Base-by-base conservation (phyloP, 1,140 invertebrate species). In the Habropoda laboriosa region DNA sequence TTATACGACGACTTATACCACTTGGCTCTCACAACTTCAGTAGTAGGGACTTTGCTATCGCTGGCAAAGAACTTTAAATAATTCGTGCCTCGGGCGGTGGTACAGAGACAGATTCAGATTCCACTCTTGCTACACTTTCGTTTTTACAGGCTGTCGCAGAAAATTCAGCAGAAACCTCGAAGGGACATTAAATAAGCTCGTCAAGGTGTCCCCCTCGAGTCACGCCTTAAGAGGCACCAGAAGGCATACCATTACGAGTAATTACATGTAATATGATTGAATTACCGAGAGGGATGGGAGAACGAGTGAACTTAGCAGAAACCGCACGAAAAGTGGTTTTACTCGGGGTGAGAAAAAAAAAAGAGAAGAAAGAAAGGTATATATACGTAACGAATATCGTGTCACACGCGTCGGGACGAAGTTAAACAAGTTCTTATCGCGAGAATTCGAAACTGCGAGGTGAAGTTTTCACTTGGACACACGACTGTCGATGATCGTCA, bases 231-330 rank as follows among this genome's bases (percentile, higher is more conserved):
- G 73, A 55, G 60, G 8, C 38, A 67, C 73, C 70, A 32, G 27
- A 45, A 60, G 38, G 55, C 55, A 45, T 40, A 40, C 53, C 63
- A 55, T 76, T 55, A 67, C 51, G 73, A 76, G 73, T 67, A 76
- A 76, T 76, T 67, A n/a, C n/a, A n/a, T n/a, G n/a, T n/a, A 67
- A 76, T 76, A 45, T 55, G 73, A 76, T 76, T 45, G 73, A 55
- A 67, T 76, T 76, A 55, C 47, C 10, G 38, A 7, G n/a, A 2
- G 45, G 58, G 35, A 16, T 40, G 42, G 24, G 16, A 27, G 60
- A 66, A 74, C 58, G 72, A 40, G 35, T 30, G 63, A 76, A 75
- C 47, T 66, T 51, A 55, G 13, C 35, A 4, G 35, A 66, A 66
- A 75, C 47, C 72, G 32, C 49, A 67, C 38, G 73, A 67, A 67